Conservation (phyloP, 30 jellyfish, hydroid and myxozoan genomes). For the Aurelia sp. region DNA sequence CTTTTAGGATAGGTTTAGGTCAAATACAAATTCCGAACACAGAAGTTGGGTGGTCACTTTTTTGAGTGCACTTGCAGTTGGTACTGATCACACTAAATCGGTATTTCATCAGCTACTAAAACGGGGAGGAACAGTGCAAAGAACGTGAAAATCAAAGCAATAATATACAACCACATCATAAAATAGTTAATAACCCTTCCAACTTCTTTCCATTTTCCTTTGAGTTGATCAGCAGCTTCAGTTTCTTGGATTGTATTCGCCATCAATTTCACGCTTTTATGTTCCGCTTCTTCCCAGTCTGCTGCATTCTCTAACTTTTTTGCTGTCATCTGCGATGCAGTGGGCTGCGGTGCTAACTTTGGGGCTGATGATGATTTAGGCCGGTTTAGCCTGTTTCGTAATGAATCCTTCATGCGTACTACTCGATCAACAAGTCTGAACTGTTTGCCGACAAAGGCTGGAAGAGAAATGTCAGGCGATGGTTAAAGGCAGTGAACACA, state of each 20-base stretch:
- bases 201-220: conserved; percentile 72
- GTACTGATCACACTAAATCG: neutral
- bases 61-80: no score
- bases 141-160: conserved; percentile 51
- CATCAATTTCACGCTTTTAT: conserved; percentile 70
- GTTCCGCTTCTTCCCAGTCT: conserved; percentile 62
- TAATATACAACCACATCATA: conserved; percentile 70
- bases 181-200: conserved; percentile 71
- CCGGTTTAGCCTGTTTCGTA: conserved; percentile 18
- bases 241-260: conserved; percentile 66
- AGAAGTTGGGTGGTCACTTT: no score
- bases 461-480: no score
- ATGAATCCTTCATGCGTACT: conserved; percentile 27
- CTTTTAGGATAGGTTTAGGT: no score
- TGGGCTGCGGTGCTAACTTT: no score
- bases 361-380: neutral
- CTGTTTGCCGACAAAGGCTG: neutral
- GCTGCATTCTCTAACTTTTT: conserved; percentile 49
- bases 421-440: conserved; percentile 47
- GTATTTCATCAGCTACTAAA: conserved; percentile 7
- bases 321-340: conserved; percentile 1
- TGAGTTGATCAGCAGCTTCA: conserved; percentile 25
- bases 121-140: conserved; percentile 66
- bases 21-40: no score
- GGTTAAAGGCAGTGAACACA: no score